These are phyloP conservation scores for Vanessa cardui DNA, from an alignment of 2,888 invertebrate genomes.

Conservation along the genomic window DNA sequence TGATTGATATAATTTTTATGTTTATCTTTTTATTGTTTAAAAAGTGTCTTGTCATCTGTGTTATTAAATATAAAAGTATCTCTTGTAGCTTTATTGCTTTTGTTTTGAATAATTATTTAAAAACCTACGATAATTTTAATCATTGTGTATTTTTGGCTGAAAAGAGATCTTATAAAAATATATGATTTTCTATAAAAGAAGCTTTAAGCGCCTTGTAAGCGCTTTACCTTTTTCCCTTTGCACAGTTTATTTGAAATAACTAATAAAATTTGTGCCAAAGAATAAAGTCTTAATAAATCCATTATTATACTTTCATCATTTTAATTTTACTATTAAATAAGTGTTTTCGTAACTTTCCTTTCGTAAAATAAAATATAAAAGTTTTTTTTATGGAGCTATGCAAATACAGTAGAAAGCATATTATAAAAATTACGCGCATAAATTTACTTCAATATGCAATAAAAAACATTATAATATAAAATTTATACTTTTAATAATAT, in stretches of 20 bases:
- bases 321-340: neutral
- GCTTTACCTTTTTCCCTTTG: no score
- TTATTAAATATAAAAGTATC: no score
- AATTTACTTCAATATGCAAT: slow-evolving; percentile 3
- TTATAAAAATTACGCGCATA: neutral
- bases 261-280: no score
- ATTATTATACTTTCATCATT: neutral
- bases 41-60: neutral
- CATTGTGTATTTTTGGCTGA: no score
- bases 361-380: neutral
- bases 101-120: no score
- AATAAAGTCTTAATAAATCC: no score
- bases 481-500: neutral
- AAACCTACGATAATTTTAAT: no score
- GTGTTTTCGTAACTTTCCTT: slow-evolving; percentile 3
- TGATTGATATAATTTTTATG: neutral
- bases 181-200: no score
- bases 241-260: no score
- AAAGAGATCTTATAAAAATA: no score
- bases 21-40: neutral
- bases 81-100: no score
- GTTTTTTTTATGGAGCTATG: neutral
- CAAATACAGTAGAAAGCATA: slow-evolving; percentile 6
- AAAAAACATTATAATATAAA: neutral
- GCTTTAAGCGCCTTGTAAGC: no score